phyloP scores from a whole-genome alignment of 2,113 vertebrate species.

The Hippolais icterina region DNA sequence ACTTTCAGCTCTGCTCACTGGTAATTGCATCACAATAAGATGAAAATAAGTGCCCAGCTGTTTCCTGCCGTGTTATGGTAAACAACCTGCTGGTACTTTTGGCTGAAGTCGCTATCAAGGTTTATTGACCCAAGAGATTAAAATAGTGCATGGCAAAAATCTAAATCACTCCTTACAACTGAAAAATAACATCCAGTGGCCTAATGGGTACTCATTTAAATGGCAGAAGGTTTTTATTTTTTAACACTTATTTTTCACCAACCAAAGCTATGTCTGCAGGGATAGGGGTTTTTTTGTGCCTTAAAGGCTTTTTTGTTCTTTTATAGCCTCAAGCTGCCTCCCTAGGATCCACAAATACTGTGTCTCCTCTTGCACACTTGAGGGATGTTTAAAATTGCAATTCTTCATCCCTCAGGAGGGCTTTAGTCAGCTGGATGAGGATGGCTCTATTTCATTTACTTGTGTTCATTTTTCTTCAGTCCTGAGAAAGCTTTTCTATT shows the following conservation, averaged over 20 bases:
- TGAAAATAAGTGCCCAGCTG: slow-evolving; percentile 57
- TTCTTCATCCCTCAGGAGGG: slow-evolving; percentile 51
- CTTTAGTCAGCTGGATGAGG: slow-evolving; percentile 38
- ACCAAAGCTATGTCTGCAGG: background rate
- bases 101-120: background rate
- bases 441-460: slow-evolving; percentile 50
- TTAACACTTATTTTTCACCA: slow-evolving; percentile 13
- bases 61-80: background rate
- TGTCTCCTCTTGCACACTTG: slow-evolving; percentile 34
- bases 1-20: background rate
- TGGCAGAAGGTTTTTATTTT: background rate
- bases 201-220: background rate
- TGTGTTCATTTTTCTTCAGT: background rate
- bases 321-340: slow-evolving; percentile 40
- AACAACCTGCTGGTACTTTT: background rate
- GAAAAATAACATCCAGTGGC: background rate
- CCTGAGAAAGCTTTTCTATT: slow-evolving; percentile 11
- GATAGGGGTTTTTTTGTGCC: background rate
- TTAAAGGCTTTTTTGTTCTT: slow-evolving; percentile 59
- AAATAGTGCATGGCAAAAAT: background rate
- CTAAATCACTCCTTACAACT: background rate
- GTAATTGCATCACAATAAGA: slow-evolving; percentile 22
- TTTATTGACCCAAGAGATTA: slow-evolving; percentile 23
- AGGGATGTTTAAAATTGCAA: slow-evolving; percentile 51
- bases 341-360: slow-evolving; percentile 35